These are phyloP conservation scores for Ostrea edulis DNA, from an alignment of 1,140 invertebrate genomes.

Conservation along the genomic window DNA sequence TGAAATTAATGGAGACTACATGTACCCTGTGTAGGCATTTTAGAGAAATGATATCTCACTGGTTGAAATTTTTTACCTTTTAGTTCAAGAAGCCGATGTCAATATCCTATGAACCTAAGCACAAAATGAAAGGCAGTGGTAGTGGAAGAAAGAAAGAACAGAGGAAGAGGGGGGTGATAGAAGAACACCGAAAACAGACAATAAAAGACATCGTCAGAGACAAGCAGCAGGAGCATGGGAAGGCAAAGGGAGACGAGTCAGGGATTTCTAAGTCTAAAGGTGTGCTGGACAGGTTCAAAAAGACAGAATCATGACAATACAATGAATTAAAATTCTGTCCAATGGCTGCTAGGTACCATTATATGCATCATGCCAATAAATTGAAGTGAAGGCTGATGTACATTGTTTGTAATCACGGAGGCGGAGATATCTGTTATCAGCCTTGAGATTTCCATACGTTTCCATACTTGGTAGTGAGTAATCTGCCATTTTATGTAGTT, in stretches of 20 bases:
- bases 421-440: no score
- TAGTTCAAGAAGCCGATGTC: slow-evolving; percentile 89
- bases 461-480: no score
- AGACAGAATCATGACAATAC: slow-evolving; percentile 43
- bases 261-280: slow-evolving; percentile 8
- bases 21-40: no score
- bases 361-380: no score
- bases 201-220: slow-evolving; percentile 49
- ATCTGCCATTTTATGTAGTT: no score
- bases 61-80: slow-evolving; percentile 53
- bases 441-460: no score
- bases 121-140: slow-evolving; percentile 89
- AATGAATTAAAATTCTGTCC: neutral
- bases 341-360: neutral
- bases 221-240: slow-evolving; percentile 47
- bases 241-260: slow-evolving; percentile 21
- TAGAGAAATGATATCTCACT: no score
- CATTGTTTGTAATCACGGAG: no score
- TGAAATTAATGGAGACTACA: no score
- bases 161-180: slow-evolving; percentile 61
- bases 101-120: slow-evolving; percentile 87
- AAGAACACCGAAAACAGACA: slow-evolving; percentile 65
- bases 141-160: slow-evolving; percentile 77
- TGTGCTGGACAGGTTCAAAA: slow-evolving; percentile 61
- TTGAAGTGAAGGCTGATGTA: no score